Conservation (phyloP, 2,888 invertebrate genomes). For the Idaea aversata region DNA sequence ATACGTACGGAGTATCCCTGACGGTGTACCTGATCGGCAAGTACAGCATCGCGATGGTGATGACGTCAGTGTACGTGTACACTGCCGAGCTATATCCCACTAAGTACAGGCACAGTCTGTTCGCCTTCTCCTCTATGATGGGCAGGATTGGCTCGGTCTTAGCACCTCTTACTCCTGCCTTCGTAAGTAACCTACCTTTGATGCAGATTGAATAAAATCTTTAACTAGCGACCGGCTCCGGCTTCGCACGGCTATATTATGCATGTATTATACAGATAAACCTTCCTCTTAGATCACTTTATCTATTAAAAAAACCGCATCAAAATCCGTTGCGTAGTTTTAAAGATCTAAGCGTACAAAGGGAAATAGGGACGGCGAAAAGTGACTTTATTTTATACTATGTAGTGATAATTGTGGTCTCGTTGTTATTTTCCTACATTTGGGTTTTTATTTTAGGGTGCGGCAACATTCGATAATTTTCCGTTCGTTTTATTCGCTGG, state of each 20-base stretch:
- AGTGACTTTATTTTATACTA: too few relatives aligned
- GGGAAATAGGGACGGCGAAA: too few relatives aligned
- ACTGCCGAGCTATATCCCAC: conserved; percentile 85
- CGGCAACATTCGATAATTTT: conserved; percentile 34
- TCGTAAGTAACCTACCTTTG: conserved; percentile 60
- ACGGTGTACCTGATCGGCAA: conserved; percentile 81
- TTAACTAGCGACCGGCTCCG: too few relatives aligned
- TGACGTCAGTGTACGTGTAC: conserved; percentile 81
- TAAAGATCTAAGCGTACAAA: too few relatives aligned
- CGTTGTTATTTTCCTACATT: neutral
- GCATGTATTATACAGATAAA: too few relatives aligned
- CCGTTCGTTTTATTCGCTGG: conserved; percentile 71
- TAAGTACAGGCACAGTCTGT: conserved; percentile 80
- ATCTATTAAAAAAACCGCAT: too few relatives aligned
- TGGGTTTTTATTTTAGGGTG: conserved; percentile 27
- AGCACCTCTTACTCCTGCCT: conserved; percentile 83
- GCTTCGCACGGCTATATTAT: too few relatives aligned
- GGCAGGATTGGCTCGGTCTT: conserved; percentile 84
- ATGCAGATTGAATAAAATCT: too few relatives aligned
- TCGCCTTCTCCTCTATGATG: conserved; percentile 84
- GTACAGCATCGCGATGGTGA: conserved; percentile 80
- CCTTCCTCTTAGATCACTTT: too few relatives aligned
- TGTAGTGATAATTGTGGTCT: too few relatives aligned
- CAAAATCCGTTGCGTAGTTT: too few relatives aligned
- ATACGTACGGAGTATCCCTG: conserved; percentile 41